A percentile compares a stretch with the other conserved stretches of the same genome.
These are phyloP conservation scores for Mobula hypostoma DNA, from an alignment of 2,113 vertebrate species.

Conservation along the genomic window DNA sequence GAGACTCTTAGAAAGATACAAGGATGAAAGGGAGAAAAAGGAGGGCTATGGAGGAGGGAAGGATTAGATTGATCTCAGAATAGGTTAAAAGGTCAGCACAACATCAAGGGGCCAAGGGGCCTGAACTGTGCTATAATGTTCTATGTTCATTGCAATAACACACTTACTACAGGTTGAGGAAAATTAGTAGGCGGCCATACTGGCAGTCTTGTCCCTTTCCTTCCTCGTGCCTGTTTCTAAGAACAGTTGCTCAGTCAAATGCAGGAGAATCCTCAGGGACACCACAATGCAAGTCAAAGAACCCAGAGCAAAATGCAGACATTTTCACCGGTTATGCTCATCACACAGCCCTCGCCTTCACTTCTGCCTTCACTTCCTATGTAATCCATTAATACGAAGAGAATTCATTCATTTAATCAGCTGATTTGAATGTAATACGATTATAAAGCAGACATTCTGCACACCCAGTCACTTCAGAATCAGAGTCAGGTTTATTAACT, in stretches of 20 bases:
- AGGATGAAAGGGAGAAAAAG: too few species aligned
- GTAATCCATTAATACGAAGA: not conserved
- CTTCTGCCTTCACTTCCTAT: not conserved
- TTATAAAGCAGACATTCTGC: not conserved
- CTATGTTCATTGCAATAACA: not conserved
- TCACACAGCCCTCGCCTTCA: not conserved
- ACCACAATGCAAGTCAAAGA: not conserved
- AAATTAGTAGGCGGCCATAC: not conserved
- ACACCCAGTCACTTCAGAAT: not conserved
- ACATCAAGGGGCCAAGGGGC: too few species aligned
- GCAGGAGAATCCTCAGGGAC: not conserved
- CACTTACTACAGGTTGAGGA: not conserved
- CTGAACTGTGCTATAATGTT: too few species aligned
- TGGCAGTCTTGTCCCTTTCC: not conserved
- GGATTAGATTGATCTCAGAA: too few species aligned
- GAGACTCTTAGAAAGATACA: too few species aligned
- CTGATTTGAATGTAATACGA: not conserved
- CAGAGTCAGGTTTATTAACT: too few species aligned
- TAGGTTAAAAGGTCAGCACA: too few species aligned
- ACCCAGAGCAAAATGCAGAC: not conserved
- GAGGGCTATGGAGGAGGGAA: too few species aligned
- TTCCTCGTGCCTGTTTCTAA: not conserved
- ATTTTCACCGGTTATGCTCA: not conserved
- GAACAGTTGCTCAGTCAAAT: not conserved
- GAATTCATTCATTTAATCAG: not conserved